Percentiles rank a stretch among this genome's conserved stretches.
Evolutionary conservation across 2,888 invertebrate genomes (phyloP).

Genomic region (Gymnoscelis rufifasciata): DNA sequence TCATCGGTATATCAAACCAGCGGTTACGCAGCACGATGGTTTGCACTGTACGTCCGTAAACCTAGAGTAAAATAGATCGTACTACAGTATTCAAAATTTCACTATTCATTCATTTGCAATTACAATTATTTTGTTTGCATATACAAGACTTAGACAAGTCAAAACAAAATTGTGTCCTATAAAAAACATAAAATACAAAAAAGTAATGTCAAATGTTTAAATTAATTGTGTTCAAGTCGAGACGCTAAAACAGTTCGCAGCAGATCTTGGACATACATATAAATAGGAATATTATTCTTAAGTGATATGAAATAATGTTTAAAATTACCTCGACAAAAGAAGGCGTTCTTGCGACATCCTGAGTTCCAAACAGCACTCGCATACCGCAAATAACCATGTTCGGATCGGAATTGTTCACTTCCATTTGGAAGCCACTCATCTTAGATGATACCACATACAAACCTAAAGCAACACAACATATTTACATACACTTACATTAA

Average conservation of each 20-base stretch:
- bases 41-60: slow-evolving; percentile 86
- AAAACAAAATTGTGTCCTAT: too few relatives aligned
- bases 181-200: slow-evolving; percentile 69
- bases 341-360: slow-evolving; percentile 88
- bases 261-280: too few relatives aligned
- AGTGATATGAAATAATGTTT: background rate
- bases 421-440: slow-evolving; percentile 92
- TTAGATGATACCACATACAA: slow-evolving; percentile 96
- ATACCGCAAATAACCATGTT: slow-evolving; percentile 94
- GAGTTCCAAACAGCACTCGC: slow-evolving; percentile 90
- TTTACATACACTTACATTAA: too few relatives aligned
- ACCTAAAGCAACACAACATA: too few relatives aligned
- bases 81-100: too few relatives aligned
- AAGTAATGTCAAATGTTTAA: background rate
- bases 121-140: too few relatives aligned
- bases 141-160: too few relatives aligned
- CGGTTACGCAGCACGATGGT: slow-evolving; percentile 87
- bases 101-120: too few relatives aligned
- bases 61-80: slow-evolving; percentile 42
- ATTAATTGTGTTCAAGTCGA: too few relatives aligned
- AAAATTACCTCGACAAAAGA: slow-evolving; percentile 83
- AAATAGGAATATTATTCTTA: too few relatives aligned
- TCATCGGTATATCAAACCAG: slow-evolving; percentile 97
- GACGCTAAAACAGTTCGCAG: too few relatives aligned
- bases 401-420: slow-evolving; percentile 91